Evolutionary conservation across 1,140 invertebrate species (phyloP), one percentile per base, ranked within the genome.

Genomic region (Pachyrhynchus sulphureomaculatus): DNA sequence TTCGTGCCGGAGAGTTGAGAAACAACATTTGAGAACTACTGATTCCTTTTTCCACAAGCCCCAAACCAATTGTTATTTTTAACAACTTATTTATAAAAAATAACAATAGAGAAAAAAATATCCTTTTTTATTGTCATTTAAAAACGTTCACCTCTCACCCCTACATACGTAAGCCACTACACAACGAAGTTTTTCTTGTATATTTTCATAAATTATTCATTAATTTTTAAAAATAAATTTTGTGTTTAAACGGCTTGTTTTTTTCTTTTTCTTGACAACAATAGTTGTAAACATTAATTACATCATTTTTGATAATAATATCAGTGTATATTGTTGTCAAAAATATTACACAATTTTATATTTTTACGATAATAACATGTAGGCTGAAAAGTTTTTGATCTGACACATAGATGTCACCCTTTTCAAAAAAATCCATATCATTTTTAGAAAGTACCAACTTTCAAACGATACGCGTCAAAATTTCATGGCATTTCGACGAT

Each of bases 131-230:
- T 65, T 60, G 56, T 65, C 52, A 62, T 62, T 62, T 52, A 65
- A 62, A 65, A 64, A 56, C 32, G 29, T 39, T 12, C 42, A 56
- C 52, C 57, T 65, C 48, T 65, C 32, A 64, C 55, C 49, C 44
- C 39, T 21, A 17, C 57, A 55, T 54, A 24, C 18, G 36, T 18
- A n/a, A 32, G 42, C 56, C 44, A 41, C 24, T 33, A 26, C 36
- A 36, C 42, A 42, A 45, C 29, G 15, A 41, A 48, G 6, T 42
- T 51, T 65, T 36, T 57, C 20, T 57, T 54, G 29, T 58, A 52
- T 21, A 23, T 49, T 12, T 18, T 65, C 34, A 56, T 58, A 62
- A 34, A 32, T 21, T 44, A n/a, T 26, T 54, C 8, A 57, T 57
- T 21, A 26, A 52, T 44, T 51, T 26, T 39, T 23, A 49, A 12